Base-by-base conservation (phyloP, 2,888 invertebrate genomes). In the Choristoneura rosaceana region DNA sequence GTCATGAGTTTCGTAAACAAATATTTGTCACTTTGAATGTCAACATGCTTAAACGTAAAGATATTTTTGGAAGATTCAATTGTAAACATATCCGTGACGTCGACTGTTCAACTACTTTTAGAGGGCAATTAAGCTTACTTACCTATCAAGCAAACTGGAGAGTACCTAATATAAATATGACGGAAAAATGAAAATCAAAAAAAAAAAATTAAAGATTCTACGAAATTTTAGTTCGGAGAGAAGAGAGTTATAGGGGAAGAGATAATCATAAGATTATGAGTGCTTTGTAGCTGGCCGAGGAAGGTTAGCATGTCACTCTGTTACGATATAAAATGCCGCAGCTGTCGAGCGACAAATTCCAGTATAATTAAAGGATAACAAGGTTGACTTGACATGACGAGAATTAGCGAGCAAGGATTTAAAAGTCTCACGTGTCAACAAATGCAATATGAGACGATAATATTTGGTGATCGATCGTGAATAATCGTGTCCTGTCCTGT, bases 301-400 rank as follows among this genome's bases (percentile, higher is more conserved):
- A 71, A 75, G 77, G 76, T 78, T 76, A 75, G 76, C 75, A 75
- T 76, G 74, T 71, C 71, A 69, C 74, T 74, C 38, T 38, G 55
- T 25, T 25, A 55, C 25, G 55, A 10, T 55, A 25, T 25, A 55
- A 38, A 55, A 55, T 55, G 74, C 73, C 77, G 79, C 71, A 69
- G 64, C 70, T 81, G 82, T 78, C 82, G 73, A 75, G 75, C 78
- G 77, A 79, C 76, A 79, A 81, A 82, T 82, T 82, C 84, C 79
- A 76, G 70, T 25, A 55, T 55, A 47, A 59, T 70, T 70, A 64
- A 33, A 74, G 80, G 81, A 79, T 81, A 76, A 78, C 75, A 12
- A 74, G 63, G 17, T 76, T 79, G 83, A 81, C 41, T 9, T 2
- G 43, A 43, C 83, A 79, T 70, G 69, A 63, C 68, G 79, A 82